A percentile compares a stretch with the other conserved stretches of the same genome.
These are phyloP conservation scores for Cyphomyrmex costatus DNA, from an alignment of 1,140 invertebrate genomes.

Conservation along the genomic window DNA sequence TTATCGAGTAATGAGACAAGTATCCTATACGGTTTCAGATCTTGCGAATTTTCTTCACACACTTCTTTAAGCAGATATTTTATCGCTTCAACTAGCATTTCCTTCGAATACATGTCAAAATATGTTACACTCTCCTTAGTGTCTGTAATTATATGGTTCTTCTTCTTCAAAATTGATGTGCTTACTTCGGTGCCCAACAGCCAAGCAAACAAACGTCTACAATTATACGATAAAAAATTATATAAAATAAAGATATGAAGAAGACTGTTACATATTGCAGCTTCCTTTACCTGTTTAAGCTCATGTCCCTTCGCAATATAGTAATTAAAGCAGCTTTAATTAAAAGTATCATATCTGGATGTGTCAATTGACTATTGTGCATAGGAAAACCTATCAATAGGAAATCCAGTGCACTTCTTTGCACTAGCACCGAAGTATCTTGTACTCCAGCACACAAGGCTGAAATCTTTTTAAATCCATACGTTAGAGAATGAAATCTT, in stretches of 20 bases:
- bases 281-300: slow-evolving; percentile 91
- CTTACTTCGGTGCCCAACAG: slow-evolving; percentile 92
- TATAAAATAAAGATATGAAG: slow-evolving; percentile 35
- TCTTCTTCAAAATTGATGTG: slow-evolving; percentile 87
- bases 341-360: slow-evolving; percentile 92
- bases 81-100: slow-evolving; percentile 90
- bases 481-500: slow-evolving; percentile 19
- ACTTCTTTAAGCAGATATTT: slow-evolving; percentile 89
- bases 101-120: slow-evolving; percentile 92
- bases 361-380: slow-evolving; percentile 92
- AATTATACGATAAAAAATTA: slow-evolving; percentile 14
- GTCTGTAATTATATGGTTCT: slow-evolving; percentile 79
- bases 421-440: slow-evolving; percentile 94
- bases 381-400: slow-evolving; percentile 95
- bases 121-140: slow-evolving; percentile 87
- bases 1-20: slow-evolving; percentile 96
- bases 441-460: slow-evolving; percentile 92
- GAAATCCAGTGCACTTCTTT: slow-evolving; percentile 95
- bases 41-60: slow-evolving; percentile 88
- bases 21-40: slow-evolving; percentile 94
- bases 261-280: neutral
- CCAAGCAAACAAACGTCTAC: slow-evolving; percentile 94
- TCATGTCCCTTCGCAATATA: slow-evolving; percentile 96
- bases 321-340: slow-evolving; percentile 94
- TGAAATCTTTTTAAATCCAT: slow-evolving; percentile 85